A percentile compares a stretch with the other conserved stretches of the same genome.
These are phyloP conservation scores for Hanleya hanleyi DNA, from an alignment of 2,888 invertebrate genomes.

Conservation along the genomic window DNA sequence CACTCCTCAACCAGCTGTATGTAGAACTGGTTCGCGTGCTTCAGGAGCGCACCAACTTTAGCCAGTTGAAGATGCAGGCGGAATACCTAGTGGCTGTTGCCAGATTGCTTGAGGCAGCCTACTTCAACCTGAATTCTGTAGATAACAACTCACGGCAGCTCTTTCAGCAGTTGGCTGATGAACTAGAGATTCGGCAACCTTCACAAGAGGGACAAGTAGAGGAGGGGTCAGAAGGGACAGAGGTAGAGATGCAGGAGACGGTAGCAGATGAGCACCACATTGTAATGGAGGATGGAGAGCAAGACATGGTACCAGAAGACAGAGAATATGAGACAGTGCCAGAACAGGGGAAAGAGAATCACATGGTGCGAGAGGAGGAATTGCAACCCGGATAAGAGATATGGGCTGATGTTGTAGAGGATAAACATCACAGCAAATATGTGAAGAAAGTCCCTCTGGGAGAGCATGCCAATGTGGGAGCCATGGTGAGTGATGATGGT, in stretches of 20 bases:
- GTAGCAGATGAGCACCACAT: too few relatives aligned
- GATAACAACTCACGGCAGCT: constrained; percentile 41
- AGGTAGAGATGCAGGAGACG: too few relatives aligned
- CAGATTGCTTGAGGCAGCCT: constrained; percentile 54
- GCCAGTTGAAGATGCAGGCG: constrained; percentile 41
- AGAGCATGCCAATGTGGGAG: constrained; percentile 1
- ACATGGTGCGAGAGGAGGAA: too few relatives aligned
- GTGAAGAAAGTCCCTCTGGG: constrained; percentile 14
- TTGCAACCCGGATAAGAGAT: too few relatives aligned
- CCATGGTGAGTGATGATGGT: constrained; percentile 11
- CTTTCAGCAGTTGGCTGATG: constrained; percentile 46
- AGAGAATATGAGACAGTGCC: not conserved
- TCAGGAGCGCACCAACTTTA: constrained; percentile 57
- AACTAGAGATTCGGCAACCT: constrained; percentile 39
- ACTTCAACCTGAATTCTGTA: constrained; percentile 44
- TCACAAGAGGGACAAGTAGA: not conserved
- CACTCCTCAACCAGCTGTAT: constrained; percentile 56
- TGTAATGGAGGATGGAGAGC: too few relatives aligned
- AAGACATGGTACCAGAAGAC: not conserved
- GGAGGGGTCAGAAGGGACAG: not conserved
- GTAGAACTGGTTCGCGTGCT: constrained; percentile 49
- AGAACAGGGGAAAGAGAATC: not conserved
- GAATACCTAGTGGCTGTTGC: constrained; percentile 59
- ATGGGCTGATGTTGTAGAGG: too few relatives aligned
- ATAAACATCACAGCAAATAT: too few relatives aligned